phyloP scores from a whole-genome alignment of 2,888 invertebrate species.

The Aleiodes leptofemur region DNA sequence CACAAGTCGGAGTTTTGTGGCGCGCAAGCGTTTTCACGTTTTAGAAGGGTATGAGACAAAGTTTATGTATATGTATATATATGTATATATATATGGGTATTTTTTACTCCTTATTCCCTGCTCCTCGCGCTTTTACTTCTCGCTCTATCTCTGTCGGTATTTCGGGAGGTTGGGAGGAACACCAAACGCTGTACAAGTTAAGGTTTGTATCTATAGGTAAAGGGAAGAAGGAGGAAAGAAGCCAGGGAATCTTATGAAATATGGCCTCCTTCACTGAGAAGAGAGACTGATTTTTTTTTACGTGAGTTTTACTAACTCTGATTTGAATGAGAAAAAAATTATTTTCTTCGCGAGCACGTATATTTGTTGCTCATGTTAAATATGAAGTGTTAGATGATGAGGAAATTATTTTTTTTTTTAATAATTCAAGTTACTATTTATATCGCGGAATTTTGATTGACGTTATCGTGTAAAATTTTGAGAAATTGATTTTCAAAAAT shows the following conservation, averaged over 20 bases:
- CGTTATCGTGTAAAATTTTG: no score
- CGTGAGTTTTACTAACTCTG: neutral
- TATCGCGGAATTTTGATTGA: no score
- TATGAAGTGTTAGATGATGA: no score
- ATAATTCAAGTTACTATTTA: no score
- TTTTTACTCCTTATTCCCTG: constrained; percentile 47
- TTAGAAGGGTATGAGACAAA: constrained; percentile 52
- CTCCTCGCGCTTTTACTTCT: constrained; percentile 41
- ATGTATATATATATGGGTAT: neutral
- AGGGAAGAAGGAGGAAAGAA: constrained; percentile 51
- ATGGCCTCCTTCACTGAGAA: constrained; percentile 15
- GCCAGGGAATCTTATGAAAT: constrained; percentile 21
- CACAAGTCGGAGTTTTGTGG: constrained; percentile 58
- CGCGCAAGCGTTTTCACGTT: constrained; percentile 70
- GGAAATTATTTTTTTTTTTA: no score
- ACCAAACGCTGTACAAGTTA: constrained; percentile 38
- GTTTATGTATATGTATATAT: constrained; percentile 4
- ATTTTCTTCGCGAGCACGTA: no score
- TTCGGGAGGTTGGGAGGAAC: no score
- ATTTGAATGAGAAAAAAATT: neutral
- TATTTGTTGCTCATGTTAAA: no score
- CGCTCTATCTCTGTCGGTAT: constrained; percentile 39
- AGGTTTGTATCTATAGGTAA: constrained; percentile 40
- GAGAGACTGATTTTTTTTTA: constrained; percentile 2
- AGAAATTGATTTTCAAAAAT: no score